Base-by-base conservation (phyloP, 2,888 invertebrate genomes). In the Dendrolimus pini region DNA sequence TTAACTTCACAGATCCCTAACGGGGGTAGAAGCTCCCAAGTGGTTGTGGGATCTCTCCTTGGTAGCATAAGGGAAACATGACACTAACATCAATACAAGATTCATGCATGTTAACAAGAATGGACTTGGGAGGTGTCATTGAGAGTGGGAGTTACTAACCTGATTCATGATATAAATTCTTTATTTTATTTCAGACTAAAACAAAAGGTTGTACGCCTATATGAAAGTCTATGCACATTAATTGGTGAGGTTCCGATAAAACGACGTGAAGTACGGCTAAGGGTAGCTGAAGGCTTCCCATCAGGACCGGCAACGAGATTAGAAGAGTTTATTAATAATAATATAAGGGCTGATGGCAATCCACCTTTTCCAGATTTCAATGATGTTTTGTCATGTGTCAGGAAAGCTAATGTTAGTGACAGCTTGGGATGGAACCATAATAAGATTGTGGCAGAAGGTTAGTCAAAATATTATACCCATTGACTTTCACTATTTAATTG, bases 321-420 rank as follows among this genome's bases (percentile, higher is more conserved):
- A 0, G 82, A 88, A 62, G 10, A 61, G 1, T 78, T 78, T 54
- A 70, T 89, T 0, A 87, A 88, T 53, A 60, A 60, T 0, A 77
- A 76, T 0, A 75, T 80, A 8, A 78, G 73, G 0, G 61, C 57
- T 9, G 69, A 78, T 18, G 87, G 86, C 0, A 56, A 68, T 7
- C 77, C 81, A 0, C 71, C 70, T 0, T 85, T 88, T 56, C 94
- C 86, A 10, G 93, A 86, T 76, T 93, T 90, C 69, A 73, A 70
- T 30, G 93, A 93, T 70, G 87, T 89, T 0, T 64, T 80, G 0
- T 59, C 68, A 2, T 87, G 87, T 67, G 83, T 88, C 0, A 9
- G 55, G 1, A 52, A 65, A 8, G 79, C 84, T 0, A 81, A 82
- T 62, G 7, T 13, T 0, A 56, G 55, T 6, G 78, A 77, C n/a